These are phyloP conservation scores for Ianthella basta DNA, from an alignment of 37 sponge, comb jelly and placozoan genomes.

Conservation along the genomic window DNA sequence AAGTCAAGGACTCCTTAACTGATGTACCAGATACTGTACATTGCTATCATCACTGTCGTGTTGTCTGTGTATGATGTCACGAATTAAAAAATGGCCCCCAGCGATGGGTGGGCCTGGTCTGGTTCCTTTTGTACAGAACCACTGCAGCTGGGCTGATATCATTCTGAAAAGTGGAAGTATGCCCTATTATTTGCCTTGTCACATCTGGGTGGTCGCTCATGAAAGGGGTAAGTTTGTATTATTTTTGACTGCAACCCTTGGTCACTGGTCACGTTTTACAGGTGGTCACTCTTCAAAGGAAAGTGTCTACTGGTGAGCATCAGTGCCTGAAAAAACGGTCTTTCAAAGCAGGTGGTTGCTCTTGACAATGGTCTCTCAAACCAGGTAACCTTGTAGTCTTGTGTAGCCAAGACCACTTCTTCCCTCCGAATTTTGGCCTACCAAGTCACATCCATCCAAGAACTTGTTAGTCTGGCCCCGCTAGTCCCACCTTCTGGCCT, in stretches of 20 bases:
- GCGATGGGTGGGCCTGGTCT: too few species aligned
- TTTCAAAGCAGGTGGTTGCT: slow-evolving; percentile 28
- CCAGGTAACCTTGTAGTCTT: slow-evolving; percentile 34
- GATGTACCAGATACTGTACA: background rate
- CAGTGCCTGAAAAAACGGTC: slow-evolving; percentile 24
- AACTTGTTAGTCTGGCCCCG: too few species aligned
- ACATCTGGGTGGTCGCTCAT: slow-evolving; percentile 17
- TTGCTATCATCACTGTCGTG: slow-evolving; percentile 1
- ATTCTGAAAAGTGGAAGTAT: too few species aligned
- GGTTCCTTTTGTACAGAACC: too few species aligned
- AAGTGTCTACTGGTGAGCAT: background rate
- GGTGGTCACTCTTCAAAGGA: slow-evolving; percentile 31
- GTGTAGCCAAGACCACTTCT: too few species aligned
- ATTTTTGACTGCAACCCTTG: background rate
- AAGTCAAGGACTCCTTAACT: slow-evolving; percentile 3
- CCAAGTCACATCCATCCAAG: too few species aligned
- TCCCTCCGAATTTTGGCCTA: too few species aligned
- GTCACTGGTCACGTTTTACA: slow-evolving; percentile 37
- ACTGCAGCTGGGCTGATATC: too few species aligned
- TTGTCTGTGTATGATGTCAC: too few species aligned
- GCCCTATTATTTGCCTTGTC: background rate
- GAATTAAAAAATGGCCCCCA: too few species aligned
- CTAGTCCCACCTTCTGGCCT: too few species aligned
- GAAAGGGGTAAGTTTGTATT: slow-evolving; percentile 18
- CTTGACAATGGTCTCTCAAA: slow-evolving; percentile 34